Percentiles rank a stretch among this genome's conserved stretches.
These are phyloP conservation scores for Melanaphis sacchari DNA, from an alignment of 1,140 invertebrate species.

Conservation along the genomic window DNA sequence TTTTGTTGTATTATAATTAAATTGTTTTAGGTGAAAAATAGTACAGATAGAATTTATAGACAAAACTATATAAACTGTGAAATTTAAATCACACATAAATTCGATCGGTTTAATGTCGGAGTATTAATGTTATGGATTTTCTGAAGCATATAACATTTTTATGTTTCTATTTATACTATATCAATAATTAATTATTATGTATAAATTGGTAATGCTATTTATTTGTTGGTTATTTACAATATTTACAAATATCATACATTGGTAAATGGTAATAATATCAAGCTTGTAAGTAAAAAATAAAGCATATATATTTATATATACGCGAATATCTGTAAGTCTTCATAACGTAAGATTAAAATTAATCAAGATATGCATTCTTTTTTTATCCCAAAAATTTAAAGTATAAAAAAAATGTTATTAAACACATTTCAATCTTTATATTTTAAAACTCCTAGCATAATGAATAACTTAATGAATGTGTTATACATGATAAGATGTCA, in stretches of 20 bases:
- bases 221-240: too few species aligned
- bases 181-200: rapidly evolving
- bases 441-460: not conserved
- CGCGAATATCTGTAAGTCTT: not conserved
- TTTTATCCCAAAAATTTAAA: not conserved
- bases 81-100: too few species aligned
- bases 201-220: not conserved
- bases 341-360: not conserved
- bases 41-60: too few species aligned
- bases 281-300: not conserved
- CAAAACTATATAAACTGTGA: too few species aligned
- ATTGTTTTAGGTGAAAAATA: too few species aligned
- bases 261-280: not conserved
- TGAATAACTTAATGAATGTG: not conserved
- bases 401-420: not conserved
- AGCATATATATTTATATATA: not conserved
- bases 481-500: not conserved
- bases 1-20: too few species aligned
- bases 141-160: not conserved
- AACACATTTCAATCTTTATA: not conserved
- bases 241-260: too few species aligned
- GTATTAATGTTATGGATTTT: not conserved
- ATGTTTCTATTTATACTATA: too few species aligned
- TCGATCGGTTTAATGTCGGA: too few species aligned
- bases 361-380: not conserved